Evolutionary conservation across 2,797 vertebrate genomes (phyloP), one percentile per base, ranked within the genome.

Genomic region (Sebastes paucispinis): DNA sequence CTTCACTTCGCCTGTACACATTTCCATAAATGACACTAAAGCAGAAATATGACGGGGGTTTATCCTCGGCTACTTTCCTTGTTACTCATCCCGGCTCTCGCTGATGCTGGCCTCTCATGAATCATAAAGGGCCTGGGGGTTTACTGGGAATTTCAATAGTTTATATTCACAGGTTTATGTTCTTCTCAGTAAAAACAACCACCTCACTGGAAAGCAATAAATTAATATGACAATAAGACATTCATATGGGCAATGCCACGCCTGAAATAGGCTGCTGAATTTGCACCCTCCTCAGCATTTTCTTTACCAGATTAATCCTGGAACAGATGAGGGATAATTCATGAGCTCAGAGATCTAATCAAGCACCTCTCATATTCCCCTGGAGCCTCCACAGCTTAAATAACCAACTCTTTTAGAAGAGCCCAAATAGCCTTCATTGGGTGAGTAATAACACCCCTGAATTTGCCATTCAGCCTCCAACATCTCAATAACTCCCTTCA

Each of bases 1-100:
- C 79, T 78, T 75, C 79, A 47, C 59, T 78, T 80, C 81, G 78
- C 81, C 77, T 25, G 66, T 70, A 71, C 82, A 69, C 82, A 16
- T 94, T 93, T 91, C 57, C 89, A 92, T 92, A 91, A 93, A 85
- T 85, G 87, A 87, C 79, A 83, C 77, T 85, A 79, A 91, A 83
- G 84, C 80, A 87, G 91, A 92, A 89, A 88, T 88, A 89, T 88
- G 90, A 70, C 14, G 18, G 36, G 34, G 73, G 70, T 85, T 89
- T 83, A 84, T 63, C 73, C 78, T 47, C 81, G 24, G 82, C 77
- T 68, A 22, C 81, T 83, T 81, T 62, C 72, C 25, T 9, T 34
- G 50, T 39, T 6, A 62, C 57, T 65, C 70, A 54, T 57, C 75
- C 43, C 8, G 18, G 57, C 70, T 78, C 70, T 78, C 3, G 2